Evolutionary conservation across 2,888 invertebrate species (phyloP).

Genomic region (Harpagoxenus sublaevis): DNA sequence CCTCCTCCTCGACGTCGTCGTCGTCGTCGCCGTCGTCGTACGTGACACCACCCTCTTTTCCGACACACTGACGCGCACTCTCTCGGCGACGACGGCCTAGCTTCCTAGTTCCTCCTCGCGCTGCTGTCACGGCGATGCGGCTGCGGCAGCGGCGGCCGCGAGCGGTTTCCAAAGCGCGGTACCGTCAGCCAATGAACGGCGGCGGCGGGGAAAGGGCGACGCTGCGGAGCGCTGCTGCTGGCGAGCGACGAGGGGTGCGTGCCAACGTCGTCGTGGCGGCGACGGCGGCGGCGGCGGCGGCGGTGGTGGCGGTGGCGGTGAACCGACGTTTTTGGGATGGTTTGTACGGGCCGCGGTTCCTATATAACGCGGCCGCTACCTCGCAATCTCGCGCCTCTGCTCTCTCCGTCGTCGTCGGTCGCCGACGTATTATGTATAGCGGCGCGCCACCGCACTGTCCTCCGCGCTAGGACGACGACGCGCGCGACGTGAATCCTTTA

Average conservation of each 20-base stretch:
- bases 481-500: slow-evolving; percentile 48
- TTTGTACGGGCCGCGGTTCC: slow-evolving; percentile 65
- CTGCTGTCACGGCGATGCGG: slow-evolving; percentile 58
- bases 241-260: slow-evolving; percentile 59
- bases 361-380: slow-evolving; percentile 21
- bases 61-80: slow-evolving; percentile 42
- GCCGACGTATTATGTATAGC: slow-evolving; percentile 43
- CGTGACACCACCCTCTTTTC: slow-evolving; percentile 33
- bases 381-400: slow-evolving; percentile 41
- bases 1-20: not conserved
- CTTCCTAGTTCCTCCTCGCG: not conserved
- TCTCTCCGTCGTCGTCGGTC: slow-evolving; percentile 59
- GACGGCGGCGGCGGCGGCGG: not conserved
- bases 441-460: slow-evolving; percentile 34
- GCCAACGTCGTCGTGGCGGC: slow-evolving; percentile 19
- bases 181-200: slow-evolving; percentile 70
- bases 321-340: slow-evolving; percentile 82
- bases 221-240: slow-evolving; percentile 58
- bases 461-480: slow-evolving; percentile 20
- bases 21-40: not conserved
- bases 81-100: slow-evolving; percentile 51
- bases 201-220: slow-evolving; percentile 62
- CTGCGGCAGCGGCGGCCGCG: slow-evolving; percentile 48
- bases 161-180: slow-evolving; percentile 65
- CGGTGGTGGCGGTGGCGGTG: not conserved